These are phyloP conservation scores for Melierax canorus DNA, from an alignment of 2,113 vertebrate genomes.

Conservation along the genomic window DNA sequence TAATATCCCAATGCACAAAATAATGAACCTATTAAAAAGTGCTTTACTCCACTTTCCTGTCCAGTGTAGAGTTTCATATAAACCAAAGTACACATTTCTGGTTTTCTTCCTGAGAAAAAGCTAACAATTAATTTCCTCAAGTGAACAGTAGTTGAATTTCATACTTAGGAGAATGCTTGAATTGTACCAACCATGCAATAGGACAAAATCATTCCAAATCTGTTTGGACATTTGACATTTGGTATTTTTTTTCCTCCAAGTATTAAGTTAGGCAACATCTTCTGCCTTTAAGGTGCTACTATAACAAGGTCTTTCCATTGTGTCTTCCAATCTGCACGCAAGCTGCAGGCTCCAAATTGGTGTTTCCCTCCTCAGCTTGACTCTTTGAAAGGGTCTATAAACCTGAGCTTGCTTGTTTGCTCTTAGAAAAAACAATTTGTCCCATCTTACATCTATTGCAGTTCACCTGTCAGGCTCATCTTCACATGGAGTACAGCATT, in stretches of 20 bases:
- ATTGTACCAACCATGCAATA: neutral
- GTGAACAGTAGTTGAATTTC: neutral
- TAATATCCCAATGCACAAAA: neutral
- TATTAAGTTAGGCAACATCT: neutral
- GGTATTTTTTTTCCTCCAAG: neutral
- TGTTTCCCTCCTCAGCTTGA: neutral
- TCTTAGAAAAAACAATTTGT: neutral
- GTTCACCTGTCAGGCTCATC: neutral
- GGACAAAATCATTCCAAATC: neutral
- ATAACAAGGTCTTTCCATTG: neutral
- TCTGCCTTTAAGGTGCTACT: neutral
- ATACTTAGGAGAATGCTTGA: neutral
- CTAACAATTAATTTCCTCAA: neutral
- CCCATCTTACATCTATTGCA: neutral
- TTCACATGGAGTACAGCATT: neutral
- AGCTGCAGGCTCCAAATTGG: neutral
- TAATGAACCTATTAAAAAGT: neutral
- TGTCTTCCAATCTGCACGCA: neutral
- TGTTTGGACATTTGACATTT: neutral
- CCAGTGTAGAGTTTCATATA: neutral
- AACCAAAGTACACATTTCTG: neutral
- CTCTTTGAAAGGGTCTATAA: neutral
- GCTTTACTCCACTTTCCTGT: neutral
- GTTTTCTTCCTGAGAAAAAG: neutral
- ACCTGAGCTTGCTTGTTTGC: neutral